Evolutionary conservation across 2,797 vertebrate species (phyloP), one percentile per base, ranked within the genome.

Genomic region (Alca torda): DNA sequence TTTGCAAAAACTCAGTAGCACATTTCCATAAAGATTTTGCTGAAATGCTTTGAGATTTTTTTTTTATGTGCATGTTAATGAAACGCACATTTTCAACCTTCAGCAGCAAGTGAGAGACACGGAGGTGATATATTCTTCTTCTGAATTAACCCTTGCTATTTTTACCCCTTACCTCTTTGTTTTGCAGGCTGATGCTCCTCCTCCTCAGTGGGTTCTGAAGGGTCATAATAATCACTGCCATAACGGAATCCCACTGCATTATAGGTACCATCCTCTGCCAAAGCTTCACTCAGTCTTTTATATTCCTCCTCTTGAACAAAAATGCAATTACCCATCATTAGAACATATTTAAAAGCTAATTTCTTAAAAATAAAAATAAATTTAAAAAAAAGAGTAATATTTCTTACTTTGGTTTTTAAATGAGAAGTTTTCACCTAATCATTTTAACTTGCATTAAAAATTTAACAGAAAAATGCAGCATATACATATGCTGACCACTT

Each of bases 191-290:
- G 97, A 77, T 97, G 95, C 2, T 99, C 99, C 82, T 99, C 99
- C 82, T 99, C 99, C 89, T 99, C 99, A 2, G 99, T 99, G 41
- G 99, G 99, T 94, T 99, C 99, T 7, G 99, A 99, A 13, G 99
- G 99, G 97, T 99, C 99, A 11, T 99, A 99, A 97, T 99, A 99
- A 97, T 99, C 99, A 6, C 99, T 99, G 18, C 98, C 99, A 85
- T 99, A 99, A 45, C 98, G 98, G 97, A 99, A 99, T 43, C 99
- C 99, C 97, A 99, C 99, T 4, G 99, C 99, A 31, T 98, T 99
- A 95, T 99, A 99, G 93, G 98, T 97, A 54, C 99, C 99, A 96
- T 99, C 99, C 89, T 99, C 99, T 1, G 99, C 99, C 92, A 99
- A 97, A 43, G 99, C 99, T 97, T 99, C 99, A 50, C 99, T 99